Percentiles rank a stretch among this genome's conserved stretches.
Evolutionary conservation across 2,797 vertebrate genomes (phyloP).

Genomic region (Epinephelus coioides): DNA sequence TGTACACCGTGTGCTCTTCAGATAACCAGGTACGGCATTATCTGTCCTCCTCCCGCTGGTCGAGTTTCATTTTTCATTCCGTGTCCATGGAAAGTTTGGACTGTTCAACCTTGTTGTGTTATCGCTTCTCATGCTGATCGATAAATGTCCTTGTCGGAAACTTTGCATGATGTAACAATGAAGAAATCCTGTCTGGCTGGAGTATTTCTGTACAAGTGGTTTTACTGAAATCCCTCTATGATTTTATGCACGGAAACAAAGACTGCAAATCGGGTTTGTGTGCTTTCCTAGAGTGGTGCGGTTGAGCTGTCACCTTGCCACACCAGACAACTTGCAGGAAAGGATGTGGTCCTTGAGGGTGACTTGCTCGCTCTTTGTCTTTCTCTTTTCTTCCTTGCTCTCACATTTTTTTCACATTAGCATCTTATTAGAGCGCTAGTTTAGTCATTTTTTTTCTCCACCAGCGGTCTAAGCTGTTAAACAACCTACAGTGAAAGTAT

Average conservation of each 20-base stretch:
- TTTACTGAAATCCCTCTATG: slow-evolving; percentile 55
- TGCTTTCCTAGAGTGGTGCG: slow-evolving; percentile 59
- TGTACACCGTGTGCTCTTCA: slow-evolving; percentile 40
- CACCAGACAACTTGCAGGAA: slow-evolving; percentile 64
- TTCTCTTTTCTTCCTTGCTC: slow-evolving; percentile 34
- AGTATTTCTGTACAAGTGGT: slow-evolving; percentile 31
- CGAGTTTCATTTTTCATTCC: slow-evolving; percentile 30
- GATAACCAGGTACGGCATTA: slow-evolving; percentile 35
- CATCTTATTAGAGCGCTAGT: slow-evolving; percentile 31
- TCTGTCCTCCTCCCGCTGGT: slow-evolving; percentile 20
- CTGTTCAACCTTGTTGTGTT: slow-evolving; percentile 12
- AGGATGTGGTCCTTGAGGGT: slow-evolving; percentile 71
- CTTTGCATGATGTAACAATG: slow-evolving; percentile 46
- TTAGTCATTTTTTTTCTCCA: slow-evolving; percentile 7
- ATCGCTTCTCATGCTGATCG: slow-evolving; percentile 6
- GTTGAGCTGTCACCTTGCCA: slow-evolving; percentile 71
- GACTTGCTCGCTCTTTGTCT: slow-evolving; percentile 42
- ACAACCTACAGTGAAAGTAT: slow-evolving; percentile 40
- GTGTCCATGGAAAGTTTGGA: slow-evolving; percentile 6
- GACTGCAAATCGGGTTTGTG: slow-evolving; percentile 58
- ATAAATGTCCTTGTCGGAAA: slow-evolving; percentile 19
- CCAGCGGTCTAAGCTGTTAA: slow-evolving; percentile 15
- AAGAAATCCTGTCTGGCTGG: slow-evolving; percentile 48
- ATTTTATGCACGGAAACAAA: slow-evolving; percentile 53
- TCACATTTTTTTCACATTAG: slow-evolving; percentile 32